phyloP scores from a whole-genome alignment of 2,888 invertebrate genomes.

The Agrochola litura region DNA sequence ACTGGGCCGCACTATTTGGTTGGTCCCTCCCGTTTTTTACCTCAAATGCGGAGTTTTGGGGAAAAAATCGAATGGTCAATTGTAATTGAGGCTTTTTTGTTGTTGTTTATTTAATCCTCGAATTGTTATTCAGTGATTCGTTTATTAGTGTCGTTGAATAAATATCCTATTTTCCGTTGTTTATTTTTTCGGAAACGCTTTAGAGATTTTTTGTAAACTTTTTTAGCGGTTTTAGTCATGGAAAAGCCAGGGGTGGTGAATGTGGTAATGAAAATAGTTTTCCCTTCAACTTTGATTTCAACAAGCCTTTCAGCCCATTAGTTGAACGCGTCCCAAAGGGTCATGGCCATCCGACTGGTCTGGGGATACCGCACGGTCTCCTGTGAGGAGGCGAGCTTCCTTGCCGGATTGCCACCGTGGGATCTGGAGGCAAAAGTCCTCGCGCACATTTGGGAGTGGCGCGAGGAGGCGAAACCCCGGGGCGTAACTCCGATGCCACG shows the following conservation, averaged over 20 bases:
- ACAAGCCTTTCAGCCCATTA: background rate
- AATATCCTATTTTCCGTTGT: background rate
- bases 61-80: constrained; percentile 29
- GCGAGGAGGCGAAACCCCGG: no score
- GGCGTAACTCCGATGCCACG: no score
- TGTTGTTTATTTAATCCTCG: background rate
- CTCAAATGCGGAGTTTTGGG: constrained; percentile 37
- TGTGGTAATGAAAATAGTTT: no score
- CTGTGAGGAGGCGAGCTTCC: no score
- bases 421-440: no score
- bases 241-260: background rate
- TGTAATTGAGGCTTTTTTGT: constrained; percentile 23
- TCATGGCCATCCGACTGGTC: no score
- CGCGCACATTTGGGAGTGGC: no score
- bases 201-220: background rate
- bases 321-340: no score
- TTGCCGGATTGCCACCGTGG: no score
- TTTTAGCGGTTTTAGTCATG: background rate
- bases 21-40: constrained; percentile 37
- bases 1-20: constrained; percentile 59
- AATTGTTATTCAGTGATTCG: background rate
- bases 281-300: background rate
- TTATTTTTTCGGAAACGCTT: background rate
- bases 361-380: no score
- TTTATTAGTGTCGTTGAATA: background rate